Conservation (phyloP, 2,888 invertebrate species). For the Rotaria macrura region DNA sequence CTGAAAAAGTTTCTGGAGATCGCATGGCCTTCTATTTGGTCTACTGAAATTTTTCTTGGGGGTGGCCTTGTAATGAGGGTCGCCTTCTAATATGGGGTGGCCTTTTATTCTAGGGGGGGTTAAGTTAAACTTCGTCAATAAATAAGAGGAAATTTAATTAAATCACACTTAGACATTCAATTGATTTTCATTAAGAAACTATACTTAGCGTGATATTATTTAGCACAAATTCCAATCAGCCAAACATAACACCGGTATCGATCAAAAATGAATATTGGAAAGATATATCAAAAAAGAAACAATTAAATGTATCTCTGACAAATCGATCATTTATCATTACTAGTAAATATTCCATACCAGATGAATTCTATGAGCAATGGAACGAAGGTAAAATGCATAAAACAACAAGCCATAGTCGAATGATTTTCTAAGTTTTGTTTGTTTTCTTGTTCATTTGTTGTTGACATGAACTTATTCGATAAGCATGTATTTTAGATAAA, state of each 20-base stretch:
- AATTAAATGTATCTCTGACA: not conserved
- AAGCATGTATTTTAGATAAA: not conserved
- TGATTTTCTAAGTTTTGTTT: not conserved
- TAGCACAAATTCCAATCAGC: not conserved
- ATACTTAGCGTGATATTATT: not conserved
- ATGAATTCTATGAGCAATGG: not conserved
- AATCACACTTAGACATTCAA: too few species aligned
- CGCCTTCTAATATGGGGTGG: too few species aligned
- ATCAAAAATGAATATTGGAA: not conserved
- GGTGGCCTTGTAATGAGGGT: too few species aligned
- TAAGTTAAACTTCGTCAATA: too few species aligned
- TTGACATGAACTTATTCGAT: not conserved
- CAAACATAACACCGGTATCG: not conserved
- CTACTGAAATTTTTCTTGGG: too few species aligned
- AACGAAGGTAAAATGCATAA: not conserved
- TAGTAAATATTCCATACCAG: not conserved
- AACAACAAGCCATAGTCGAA: not conserved
- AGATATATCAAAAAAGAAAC: not conserved
- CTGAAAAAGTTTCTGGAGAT: too few species aligned
- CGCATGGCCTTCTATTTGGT: too few species aligned
- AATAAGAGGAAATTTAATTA: too few species aligned
- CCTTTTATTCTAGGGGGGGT: too few species aligned
- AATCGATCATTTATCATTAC: slow-evolving; percentile 17
- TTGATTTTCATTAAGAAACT: too few species aligned
- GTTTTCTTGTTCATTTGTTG: too few species aligned